A percentile compares a stretch with the other conserved stretches of the same genome.
phyloP scores from a whole-genome alignment of 2,888 invertebrate species.

The Metacarcinus magister region DNA sequence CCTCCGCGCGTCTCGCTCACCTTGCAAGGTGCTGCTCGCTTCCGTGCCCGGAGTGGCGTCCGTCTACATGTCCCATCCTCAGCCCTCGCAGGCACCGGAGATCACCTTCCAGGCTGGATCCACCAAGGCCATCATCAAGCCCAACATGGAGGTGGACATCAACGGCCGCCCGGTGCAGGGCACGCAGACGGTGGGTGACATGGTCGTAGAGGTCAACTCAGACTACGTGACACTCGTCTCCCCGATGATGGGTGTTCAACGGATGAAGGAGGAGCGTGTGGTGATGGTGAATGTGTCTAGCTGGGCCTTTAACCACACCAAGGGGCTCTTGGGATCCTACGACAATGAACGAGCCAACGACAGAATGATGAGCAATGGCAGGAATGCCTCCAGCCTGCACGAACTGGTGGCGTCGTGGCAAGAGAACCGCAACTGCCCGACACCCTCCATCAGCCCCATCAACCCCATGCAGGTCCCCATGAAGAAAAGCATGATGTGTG shows the following conservation, averaged over 20 bases:
- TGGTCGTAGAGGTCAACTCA: constrained; percentile 22
- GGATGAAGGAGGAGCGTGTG: constrained; percentile 50
- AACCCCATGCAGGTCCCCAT: neutral
- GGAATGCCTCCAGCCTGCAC: constrained; percentile 62
- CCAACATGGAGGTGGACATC: constrained; percentile 62
- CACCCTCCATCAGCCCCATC: constrained; percentile 52
- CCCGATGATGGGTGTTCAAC: constrained; percentile 31
- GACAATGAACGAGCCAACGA: constrained; percentile 67
- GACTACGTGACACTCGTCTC: constrained; percentile 50
- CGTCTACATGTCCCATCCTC: constrained; percentile 67
- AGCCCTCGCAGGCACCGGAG: constrained; percentile 47
- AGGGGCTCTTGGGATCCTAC: constrained; percentile 69
- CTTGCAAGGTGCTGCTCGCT: constrained; percentile 66
- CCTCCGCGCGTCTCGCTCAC: constrained; percentile 61
- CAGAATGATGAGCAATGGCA: constrained; percentile 63
- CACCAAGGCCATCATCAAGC: constrained; percentile 52
- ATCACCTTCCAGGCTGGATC: constrained; percentile 51
- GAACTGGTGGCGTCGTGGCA: constrained; percentile 72
- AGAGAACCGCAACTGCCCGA: constrained; percentile 61
- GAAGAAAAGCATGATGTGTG: constrained; percentile 21
- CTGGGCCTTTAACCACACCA: constrained; percentile 67
- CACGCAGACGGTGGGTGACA: constrained; percentile 12
- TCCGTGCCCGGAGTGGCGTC: constrained; percentile 34
- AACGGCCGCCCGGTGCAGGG: constrained; percentile 49
- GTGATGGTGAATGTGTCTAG: constrained; percentile 65